Evolutionary conservation across 37 sponge, comb jelly and placozoan species (phyloP).

Genomic region (Cliona cf. orientalis): DNA sequence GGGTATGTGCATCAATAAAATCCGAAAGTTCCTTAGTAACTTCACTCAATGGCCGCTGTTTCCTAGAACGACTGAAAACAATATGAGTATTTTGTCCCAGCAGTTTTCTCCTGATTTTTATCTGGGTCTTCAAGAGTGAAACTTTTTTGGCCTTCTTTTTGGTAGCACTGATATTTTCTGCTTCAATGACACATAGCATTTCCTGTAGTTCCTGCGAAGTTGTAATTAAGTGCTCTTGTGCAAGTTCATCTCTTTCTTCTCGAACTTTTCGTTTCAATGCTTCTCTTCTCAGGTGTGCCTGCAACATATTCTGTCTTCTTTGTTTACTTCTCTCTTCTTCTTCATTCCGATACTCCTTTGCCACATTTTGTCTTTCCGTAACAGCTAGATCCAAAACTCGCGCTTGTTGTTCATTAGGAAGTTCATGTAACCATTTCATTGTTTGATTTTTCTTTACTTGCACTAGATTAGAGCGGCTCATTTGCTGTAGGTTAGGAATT

Average conservation of each 20-base stretch:
- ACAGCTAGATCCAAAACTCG: slow-evolving; percentile 26
- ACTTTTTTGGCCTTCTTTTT: not conserved
- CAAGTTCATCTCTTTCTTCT: too few species aligned
- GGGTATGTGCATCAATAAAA: not conserved
- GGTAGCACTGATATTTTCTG: not conserved
- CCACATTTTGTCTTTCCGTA: slow-evolving; percentile 4
- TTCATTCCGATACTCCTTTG: not conserved
- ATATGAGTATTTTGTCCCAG: slow-evolving; percentile 8
- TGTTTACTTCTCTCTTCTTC: not conserved
- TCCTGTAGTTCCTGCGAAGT: slow-evolving; percentile 8
- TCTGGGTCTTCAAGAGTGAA: slow-evolving; percentile 18
- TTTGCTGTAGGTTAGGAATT: slow-evolving; percentile 44
- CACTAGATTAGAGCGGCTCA: slow-evolving; percentile 18
- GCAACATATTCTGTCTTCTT: slow-evolving; percentile 12
- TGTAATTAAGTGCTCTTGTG: slow-evolving; percentile 15
- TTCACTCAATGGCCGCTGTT: too few species aligned
- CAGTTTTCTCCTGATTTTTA: slow-evolving; percentile 33
- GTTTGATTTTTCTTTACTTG: slow-evolving; percentile 30
- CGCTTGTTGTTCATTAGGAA: not conserved
- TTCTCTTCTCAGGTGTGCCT: slow-evolving; percentile 6
- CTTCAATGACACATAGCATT: slow-evolving; percentile 1
- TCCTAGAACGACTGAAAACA: not conserved
- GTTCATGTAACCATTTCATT: not conserved
- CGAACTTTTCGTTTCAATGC: too few species aligned
- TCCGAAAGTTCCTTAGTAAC: slow-evolving; percentile 2